Base-by-base conservation (phyloP, 1,140 invertebrate species). In the Helicoverpa zea region DNA sequence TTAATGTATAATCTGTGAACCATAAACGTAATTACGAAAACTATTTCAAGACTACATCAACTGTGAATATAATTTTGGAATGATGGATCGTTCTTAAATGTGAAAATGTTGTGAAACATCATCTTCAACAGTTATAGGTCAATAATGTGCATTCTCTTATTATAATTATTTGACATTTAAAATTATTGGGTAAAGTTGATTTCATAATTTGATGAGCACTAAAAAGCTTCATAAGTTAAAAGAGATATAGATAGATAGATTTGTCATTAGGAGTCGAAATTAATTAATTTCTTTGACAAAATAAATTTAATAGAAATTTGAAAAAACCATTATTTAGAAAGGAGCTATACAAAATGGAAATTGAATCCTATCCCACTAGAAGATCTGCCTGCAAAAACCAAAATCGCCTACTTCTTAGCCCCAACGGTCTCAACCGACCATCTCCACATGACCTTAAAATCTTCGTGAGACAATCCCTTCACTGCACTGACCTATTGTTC, bases 401-500 rank as follows among this genome's bases (percentile, higher is more conserved):
- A 11, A 30, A 3, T 54, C 23, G 49, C 49, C 1, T n/a, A 72
- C 30, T 72, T 72, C 49, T 54, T 30, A 72, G 68, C 1, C 35
- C 30, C 61, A n/a, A 43, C 12, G 14, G 13, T 23, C 16, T 10
- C 49, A 51, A 51, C 23, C 0, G 9, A 43, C 35, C 35, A 72
- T 72, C 68, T 54, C 4, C 14, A 52, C 49, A 79, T 70, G 76
- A 70, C 76, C 76, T 70, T 68, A 70, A 29, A 59, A 68, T 78
- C 49, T 47, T 30, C 52, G 76, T 79, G 76, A 35, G 76, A 79
- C 63, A 59, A 58, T 79, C 76, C 76, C 61, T 79, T 79, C 76
- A 79, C 76, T 59, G n/a, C 49, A 79, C 52, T 79, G 76, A 79
- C 76, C 76, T 79, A 79, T 79, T 79, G 76, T 79, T 79, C 61